A percentile compares a stretch with the other conserved stretches of the same genome.
Evolutionary conservation across 2,888 invertebrate species (phyloP).

Genomic region (Epinotia nisella): DNA sequence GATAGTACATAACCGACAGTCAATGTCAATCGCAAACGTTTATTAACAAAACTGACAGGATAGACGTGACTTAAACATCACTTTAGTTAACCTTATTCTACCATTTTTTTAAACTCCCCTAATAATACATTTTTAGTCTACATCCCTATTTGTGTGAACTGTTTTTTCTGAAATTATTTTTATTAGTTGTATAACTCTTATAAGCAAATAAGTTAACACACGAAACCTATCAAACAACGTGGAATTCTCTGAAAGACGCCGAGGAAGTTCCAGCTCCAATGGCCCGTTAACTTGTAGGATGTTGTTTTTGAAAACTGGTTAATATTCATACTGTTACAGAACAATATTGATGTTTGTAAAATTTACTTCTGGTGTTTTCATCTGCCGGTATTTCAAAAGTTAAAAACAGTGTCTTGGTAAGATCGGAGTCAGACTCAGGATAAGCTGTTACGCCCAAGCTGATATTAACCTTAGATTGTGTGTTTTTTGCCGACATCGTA

Average conservation of each 20-base stretch:
- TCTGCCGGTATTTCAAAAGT: neutral
- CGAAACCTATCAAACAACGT: slow-evolving; percentile 26
- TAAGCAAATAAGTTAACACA: slow-evolving; percentile 11
- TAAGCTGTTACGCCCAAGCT: no score
- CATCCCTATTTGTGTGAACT: neutral
- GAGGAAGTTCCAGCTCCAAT: slow-evolving; percentile 26
- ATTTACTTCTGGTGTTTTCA: slow-evolving; percentile 12
- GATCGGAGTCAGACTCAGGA: no score
- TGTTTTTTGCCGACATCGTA: no score
- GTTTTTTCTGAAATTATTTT: neutral
- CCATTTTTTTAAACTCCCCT: no score
- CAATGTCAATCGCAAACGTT: no score
- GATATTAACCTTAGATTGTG: no score
- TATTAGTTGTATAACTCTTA: neutral
- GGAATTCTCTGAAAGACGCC: slow-evolving; percentile 13
- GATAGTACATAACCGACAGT: no score
- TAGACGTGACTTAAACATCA: no score
- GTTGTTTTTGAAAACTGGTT: slow-evolving; percentile 24
- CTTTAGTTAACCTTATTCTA: no score
- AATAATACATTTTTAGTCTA: no score
- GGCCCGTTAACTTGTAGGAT: slow-evolving; percentile 16
- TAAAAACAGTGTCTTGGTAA: no score
- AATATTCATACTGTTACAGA: slow-evolving; percentile 27
- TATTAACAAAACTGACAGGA: no score
- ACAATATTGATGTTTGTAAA: slow-evolving; percentile 23